Evolutionary conservation across 1,140 invertebrate genomes (phyloP).

Genomic region (Chironomus striatipennis): DNA sequence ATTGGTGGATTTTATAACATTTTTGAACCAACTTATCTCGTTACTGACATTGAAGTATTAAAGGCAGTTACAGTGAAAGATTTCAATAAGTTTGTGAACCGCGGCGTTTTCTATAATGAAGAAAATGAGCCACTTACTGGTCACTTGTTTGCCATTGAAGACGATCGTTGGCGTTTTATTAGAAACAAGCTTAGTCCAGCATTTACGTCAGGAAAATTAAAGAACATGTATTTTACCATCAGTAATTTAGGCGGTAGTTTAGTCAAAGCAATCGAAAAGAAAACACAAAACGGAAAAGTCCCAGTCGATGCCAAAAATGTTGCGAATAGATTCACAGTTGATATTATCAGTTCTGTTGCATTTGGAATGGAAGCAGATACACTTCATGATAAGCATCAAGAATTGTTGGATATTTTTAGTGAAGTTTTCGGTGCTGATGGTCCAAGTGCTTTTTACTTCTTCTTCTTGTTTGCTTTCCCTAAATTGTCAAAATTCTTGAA

Average conservation of each 20-base stretch:
- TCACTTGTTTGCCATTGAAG: slow-evolving; percentile 40
- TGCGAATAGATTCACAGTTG: slow-evolving; percentile 43
- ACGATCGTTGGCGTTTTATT: slow-evolving; percentile 46
- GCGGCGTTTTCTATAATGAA: slow-evolving; percentile 18
- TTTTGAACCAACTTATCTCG: slow-evolving; percentile 39
- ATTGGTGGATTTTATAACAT: not conserved
- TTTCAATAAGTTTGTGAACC: slow-evolving; percentile 42
- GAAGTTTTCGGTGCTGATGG: slow-evolving; percentile 4
- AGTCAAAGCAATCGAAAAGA: slow-evolving; percentile 28
- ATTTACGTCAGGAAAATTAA: slow-evolving; percentile 51
- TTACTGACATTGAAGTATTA: slow-evolving; percentile 43
- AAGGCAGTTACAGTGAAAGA: slow-evolving; percentile 42
- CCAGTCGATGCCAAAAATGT: slow-evolving; percentile 41
- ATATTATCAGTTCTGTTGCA: slow-evolving; percentile 46
- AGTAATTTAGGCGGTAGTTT: slow-evolving; percentile 36
- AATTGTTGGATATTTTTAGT: not conserved
- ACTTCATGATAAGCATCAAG: not conserved
- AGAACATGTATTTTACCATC: slow-evolving; percentile 46
- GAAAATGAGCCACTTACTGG: slow-evolving; percentile 12
- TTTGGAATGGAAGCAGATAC: slow-evolving; percentile 45
- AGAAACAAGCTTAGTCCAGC: slow-evolving; percentile 48
- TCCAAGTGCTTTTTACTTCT: not conserved
- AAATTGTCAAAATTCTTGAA: slow-evolving; percentile 30
- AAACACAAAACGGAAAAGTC: slow-evolving; percentile 26
- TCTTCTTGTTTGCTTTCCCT: not conserved